phyloP scores from a whole-genome alignment of 2,797 vertebrate genomes.

The Tokudaia muenninki region DNA sequence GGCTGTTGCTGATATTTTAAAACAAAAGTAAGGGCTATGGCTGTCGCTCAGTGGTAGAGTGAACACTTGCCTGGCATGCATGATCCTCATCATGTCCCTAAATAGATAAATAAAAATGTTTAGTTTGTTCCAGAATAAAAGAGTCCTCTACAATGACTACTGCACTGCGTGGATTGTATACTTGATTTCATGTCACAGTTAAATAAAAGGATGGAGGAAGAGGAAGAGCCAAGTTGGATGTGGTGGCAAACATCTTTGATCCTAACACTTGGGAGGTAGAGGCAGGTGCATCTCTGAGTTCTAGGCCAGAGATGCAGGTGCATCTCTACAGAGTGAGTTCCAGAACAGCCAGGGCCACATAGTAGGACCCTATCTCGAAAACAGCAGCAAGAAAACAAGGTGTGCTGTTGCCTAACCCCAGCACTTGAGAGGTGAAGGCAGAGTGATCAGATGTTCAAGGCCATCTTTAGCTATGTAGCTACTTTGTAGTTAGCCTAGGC shows the following conservation, averaged over 20 bases:
- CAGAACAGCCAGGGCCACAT: neutral
- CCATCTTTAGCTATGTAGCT: neutral
- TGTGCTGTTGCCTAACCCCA: neutral
- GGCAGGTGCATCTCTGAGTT: neutral
- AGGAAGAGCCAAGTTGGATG: neutral
- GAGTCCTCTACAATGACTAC: neutral
- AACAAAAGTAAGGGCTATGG: neutral
- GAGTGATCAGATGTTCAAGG: neutral
- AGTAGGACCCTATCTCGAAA: neutral
- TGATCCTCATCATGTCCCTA: neutral
- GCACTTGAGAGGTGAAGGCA: neutral
- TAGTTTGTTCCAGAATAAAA: neutral
- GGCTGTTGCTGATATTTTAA: neutral
- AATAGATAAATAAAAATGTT: neutral
- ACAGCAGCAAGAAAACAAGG: neutral
- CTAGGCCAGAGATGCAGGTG: neutral
- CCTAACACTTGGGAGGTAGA: neutral
- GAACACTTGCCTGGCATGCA: neutral
- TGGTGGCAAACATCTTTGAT: neutral
- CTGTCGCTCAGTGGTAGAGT: neutral
- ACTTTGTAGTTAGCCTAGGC: neutral
- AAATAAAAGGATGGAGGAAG: neutral
- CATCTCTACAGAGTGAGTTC: neutral
- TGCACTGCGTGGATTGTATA: neutral
- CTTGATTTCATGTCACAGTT: neutral